Percentiles rank a stretch among this genome's conserved stretches.
These are phyloP conservation scores for Pachydiplax longipennis DNA, from an alignment of 2,888 invertebrate genomes.

Conservation along the genomic window DNA sequence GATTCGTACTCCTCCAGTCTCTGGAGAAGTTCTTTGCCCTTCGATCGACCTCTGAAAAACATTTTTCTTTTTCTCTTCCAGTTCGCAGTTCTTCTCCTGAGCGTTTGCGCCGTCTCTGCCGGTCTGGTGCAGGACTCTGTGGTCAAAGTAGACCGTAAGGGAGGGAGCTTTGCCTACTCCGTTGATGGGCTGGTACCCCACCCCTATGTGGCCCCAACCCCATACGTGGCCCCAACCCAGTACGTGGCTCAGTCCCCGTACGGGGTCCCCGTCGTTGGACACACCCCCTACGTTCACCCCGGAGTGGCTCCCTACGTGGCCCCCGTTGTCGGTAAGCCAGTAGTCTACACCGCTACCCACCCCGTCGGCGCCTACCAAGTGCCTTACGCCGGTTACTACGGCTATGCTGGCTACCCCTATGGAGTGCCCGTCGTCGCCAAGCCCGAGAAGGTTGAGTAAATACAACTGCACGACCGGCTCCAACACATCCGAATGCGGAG, in stretches of 20 bases:
- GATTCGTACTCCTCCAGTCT: too few relatives aligned
- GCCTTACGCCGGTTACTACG: background rate
- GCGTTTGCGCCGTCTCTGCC: constrained; percentile 34
- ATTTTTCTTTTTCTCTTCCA: background rate
- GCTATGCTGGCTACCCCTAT: constrained; percentile 11
- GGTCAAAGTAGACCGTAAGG: constrained; percentile 30
- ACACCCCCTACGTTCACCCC: background rate
- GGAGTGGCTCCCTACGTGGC: background rate
- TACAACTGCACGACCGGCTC: constrained; percentile 3
- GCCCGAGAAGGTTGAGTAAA: constrained; percentile 11
- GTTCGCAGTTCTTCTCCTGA: constrained; percentile 29
- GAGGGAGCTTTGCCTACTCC: constrained; percentile 19
- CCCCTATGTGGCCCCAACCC: background rate
- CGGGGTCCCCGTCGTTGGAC: background rate
- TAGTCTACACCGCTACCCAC: constrained; percentile 14
- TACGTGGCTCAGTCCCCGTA: background rate
- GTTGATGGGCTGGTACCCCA: constrained; percentile 5
- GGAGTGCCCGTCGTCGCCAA: background rate
- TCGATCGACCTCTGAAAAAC: too few relatives aligned
- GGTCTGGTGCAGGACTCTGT: background rate
- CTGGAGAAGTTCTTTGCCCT: too few relatives aligned
- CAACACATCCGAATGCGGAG: background rate
- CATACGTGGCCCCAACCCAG: background rate
- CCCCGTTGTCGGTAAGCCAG: constrained; percentile 7
- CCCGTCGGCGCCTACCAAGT: constrained; percentile 3